Conservation (phyloP, 2,113 vertebrate genomes). For the Patagioenas fasciata region DNA sequence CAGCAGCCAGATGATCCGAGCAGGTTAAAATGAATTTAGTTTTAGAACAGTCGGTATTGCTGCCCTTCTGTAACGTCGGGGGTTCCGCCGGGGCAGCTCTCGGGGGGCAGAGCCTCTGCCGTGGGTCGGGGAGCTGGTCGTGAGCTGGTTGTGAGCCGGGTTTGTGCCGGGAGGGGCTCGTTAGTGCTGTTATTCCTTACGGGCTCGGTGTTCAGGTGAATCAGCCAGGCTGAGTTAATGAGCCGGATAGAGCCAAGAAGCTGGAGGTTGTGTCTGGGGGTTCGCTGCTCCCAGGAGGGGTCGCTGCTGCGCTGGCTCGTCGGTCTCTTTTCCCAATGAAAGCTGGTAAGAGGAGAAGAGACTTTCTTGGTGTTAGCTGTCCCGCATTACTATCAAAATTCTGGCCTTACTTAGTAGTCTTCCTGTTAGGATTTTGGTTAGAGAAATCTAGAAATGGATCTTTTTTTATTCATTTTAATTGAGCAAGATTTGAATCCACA, state of each 20-base stretch:
- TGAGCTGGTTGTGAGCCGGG: too few relatives aligned
- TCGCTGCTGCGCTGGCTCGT: background rate
- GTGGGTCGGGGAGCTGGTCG: background rate
- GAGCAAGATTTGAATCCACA: background rate
- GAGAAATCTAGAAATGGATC: background rate
- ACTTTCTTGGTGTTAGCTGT: background rate
- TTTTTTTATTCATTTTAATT: background rate
- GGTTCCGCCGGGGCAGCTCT: too few relatives aligned
- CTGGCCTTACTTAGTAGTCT: background rate
- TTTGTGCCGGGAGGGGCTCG: background rate
- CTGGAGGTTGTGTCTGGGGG: background rate
- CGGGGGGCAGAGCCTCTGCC: background rate
- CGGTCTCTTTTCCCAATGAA: background rate
- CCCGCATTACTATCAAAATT: background rate
- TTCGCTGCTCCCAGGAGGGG: constrained; percentile 4
- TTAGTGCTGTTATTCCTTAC: background rate
- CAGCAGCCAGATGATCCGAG: too few relatives aligned
- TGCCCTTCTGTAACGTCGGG: too few relatives aligned
- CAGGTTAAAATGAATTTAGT: too few relatives aligned
- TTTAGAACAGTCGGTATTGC: too few relatives aligned
- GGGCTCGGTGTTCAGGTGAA: background rate
- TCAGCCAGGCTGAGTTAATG: background rate
- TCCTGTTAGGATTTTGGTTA: background rate
- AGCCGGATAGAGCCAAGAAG: background rate
- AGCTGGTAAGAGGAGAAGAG: background rate